A percentile compares a stretch with the other conserved stretches of the same genome.
phyloP scores from a whole-genome alignment of 2,113 vertebrate genomes.

The Clarias gariepinus region DNA sequence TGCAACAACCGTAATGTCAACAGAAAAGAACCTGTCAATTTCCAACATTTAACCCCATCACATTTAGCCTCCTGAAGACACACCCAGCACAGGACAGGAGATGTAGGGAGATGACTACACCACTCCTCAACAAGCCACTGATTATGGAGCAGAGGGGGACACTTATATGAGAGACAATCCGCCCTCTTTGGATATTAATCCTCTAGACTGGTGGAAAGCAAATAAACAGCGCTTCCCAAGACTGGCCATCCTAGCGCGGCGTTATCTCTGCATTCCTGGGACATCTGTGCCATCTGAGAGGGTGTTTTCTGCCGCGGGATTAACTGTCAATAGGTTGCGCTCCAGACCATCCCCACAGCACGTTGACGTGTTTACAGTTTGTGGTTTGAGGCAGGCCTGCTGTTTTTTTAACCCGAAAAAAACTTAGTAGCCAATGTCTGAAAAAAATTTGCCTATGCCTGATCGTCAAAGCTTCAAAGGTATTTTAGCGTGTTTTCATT shows the following conservation, averaged over 20 bases:
- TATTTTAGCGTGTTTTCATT: too few relatives aligned
- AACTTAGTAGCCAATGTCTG: too few relatives aligned
- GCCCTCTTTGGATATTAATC: neutral
- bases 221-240: neutral
- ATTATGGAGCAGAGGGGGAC: neutral
- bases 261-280: neutral
- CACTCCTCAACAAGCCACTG: neutral
- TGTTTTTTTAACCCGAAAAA: too few relatives aligned
- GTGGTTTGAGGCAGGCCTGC: too few relatives aligned
- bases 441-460: too few relatives aligned
- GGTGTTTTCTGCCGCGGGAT: too few relatives aligned
- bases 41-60: conserved; percentile 68
- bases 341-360: too few relatives aligned
- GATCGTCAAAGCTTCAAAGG: too few relatives aligned
- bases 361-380: too few relatives aligned
- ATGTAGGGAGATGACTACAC: neutral
- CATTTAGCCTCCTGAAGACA: conserved; percentile 63
- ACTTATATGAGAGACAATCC: neutral
- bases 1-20: conserved; percentile 62
- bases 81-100: too few relatives aligned
- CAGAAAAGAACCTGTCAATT: conserved; percentile 62
- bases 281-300: too few relatives aligned
- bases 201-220: neutral
- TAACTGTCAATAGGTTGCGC: too few relatives aligned
- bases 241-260: neutral